Base-by-base conservation (phyloP, 2,888 invertebrate genomes). In the Heliconius aoede region DNA sequence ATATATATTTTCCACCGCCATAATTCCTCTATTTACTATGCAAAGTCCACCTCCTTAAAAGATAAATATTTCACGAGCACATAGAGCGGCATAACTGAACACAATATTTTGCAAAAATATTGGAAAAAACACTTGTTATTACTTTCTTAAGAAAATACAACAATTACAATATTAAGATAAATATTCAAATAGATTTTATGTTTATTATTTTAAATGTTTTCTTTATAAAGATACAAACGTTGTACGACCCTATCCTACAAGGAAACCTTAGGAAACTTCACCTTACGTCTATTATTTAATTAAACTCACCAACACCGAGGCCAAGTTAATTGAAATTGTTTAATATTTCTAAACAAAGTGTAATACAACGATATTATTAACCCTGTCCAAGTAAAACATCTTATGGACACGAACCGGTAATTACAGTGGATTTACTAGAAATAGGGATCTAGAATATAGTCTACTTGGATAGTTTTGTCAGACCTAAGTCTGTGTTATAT, bases 261-360 rank as follows among this genome's bases (percentile, higher is more conserved):
- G 86, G 86, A 86, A 88, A 86, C 83, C 83, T 84, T 81, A 40
- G 65, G 36, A 65, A 65, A 84, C 82, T 84, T 82, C 84, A 84
- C 87, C 82, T 85, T 81, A 86, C 85, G 85, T 88, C 85, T 90
- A 92, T 91, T 90, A 92, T 91, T 93, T 93, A 93, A 93, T 92
- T 92, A 90, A 90, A 91, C 87, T 89, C 89, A 92, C 92, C 91
- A 92, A 86, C 89, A 84, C 86, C 83, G 88, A 84, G 46, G 85
- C 82, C 81, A 77, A 84, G 87, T 87, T 92, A 93, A 93, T 93
- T 93, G 92, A 93, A 93, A 91, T 90, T 91, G 87, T 91, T 88
- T 90, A 81, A 85, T 82, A 82, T 81, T 65, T 82, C 85, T 85
- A 87, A 88, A 85, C 82, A 84, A 84, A 86, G 88, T 84, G 86